Conservation (phyloP, 2,888 invertebrate species). For the Ditylenchus weischeri region DNA sequence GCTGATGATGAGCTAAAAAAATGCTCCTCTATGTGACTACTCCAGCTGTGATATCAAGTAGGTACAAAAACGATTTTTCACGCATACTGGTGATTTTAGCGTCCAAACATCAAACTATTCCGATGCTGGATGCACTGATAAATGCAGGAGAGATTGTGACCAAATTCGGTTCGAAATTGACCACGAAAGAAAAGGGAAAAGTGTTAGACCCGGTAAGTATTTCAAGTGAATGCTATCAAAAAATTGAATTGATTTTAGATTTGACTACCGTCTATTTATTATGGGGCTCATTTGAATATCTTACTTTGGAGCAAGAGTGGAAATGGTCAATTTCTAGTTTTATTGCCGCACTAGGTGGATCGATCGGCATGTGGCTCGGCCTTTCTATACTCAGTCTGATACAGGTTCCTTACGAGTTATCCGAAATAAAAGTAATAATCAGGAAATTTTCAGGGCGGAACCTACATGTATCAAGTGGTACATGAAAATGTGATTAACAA, state of each 20-base stretch:
- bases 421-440: background rate
- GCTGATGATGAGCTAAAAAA: constrained; percentile 37
- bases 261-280: constrained; percentile 50
- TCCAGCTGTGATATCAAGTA: constrained; percentile 47
- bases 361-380: constrained; percentile 58
- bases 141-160: constrained; percentile 50
- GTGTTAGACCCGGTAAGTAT: constrained; percentile 45
- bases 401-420: constrained; percentile 37
- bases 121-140: constrained; percentile 47
- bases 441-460: constrained; percentile 42
- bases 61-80: constrained; percentile 12
- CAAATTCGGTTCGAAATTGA: constrained; percentile 52
- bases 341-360: constrained; percentile 56
- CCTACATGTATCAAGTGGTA: constrained; percentile 48
- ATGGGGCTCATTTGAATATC: constrained; percentile 57
- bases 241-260: constrained; percentile 30
- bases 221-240: background rate
- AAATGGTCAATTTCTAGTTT: constrained; percentile 50
- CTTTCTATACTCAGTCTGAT: constrained; percentile 56
- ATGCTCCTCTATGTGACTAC: constrained; percentile 54
- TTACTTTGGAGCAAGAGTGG: constrained; percentile 53
- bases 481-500: constrained; percentile 46
- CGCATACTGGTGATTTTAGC: constrained; percentile 34
- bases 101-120: constrained; percentile 51
- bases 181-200: constrained; percentile 50